These are phyloP conservation scores for Gobius niger DNA, from an alignment of 2,113 vertebrate species.

Conservation along the genomic window DNA sequence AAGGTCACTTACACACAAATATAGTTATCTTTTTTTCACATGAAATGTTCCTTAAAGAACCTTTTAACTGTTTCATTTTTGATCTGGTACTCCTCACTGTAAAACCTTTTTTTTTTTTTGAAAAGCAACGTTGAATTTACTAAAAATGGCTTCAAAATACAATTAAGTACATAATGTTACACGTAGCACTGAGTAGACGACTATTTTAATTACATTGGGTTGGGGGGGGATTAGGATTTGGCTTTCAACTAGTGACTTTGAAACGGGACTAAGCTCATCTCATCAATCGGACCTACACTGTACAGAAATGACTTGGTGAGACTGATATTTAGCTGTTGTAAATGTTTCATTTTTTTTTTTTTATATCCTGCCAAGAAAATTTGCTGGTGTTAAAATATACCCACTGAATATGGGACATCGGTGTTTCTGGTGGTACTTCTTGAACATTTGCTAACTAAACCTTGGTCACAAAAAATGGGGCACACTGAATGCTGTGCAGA, in stretches of 20 bases:
- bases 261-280: conserved; percentile 52
- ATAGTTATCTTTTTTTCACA: too few relatives aligned
- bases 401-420: conserved; percentile 65
- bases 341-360: conserved; percentile 70
- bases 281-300: conserved; percentile 67
- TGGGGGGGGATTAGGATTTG: conserved; percentile 33
- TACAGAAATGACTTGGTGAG: conserved; percentile 69
- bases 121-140: not conserved
- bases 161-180: conserved; percentile 21
- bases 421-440: conserved; percentile 43
- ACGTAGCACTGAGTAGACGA: conserved; percentile 26
- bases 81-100: too few relatives aligned
- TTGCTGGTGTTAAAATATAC: conserved; percentile 82
- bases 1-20: too few relatives aligned
- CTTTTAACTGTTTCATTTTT: too few relatives aligned
- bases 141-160: conserved; percentile 25
- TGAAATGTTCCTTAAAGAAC: too few relatives aligned
- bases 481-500: not conserved
- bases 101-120: too few relatives aligned
- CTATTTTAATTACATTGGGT: conserved; percentile 55
- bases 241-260: conserved; percentile 51
- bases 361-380: conserved; percentile 80
- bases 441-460: not conserved
- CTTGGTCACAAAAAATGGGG: not conserved
- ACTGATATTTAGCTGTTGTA: conserved; percentile 73